Base-by-base conservation (phyloP, 2,797 vertebrate genomes). In the Hylomyscus alleni region DNA sequence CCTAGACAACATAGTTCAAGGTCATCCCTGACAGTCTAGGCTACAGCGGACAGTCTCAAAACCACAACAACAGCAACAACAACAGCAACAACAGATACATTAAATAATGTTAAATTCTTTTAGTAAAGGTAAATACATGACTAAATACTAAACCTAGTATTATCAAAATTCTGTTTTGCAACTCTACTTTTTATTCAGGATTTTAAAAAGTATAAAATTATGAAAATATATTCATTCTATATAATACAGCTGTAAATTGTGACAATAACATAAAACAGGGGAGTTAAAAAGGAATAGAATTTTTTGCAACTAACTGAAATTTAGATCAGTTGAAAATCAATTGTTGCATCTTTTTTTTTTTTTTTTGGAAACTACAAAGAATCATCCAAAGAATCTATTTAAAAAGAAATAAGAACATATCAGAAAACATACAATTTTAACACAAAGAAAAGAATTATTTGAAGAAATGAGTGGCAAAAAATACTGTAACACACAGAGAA, bases 121-220 rank as follows among this genome's bases (percentile, higher is more conserved):
- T 22, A 40, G 19, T 37, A 65, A 85, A 62, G 8, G n/a, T 69
- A 86, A 84, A 58, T 60, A 89, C 8, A 19, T 78, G 44, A 8
- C 65, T 52, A 80, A 73, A 81, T 26, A 80, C 37, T 62, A 93
- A 89, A 58, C 65, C 24, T 8, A 62, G 14, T 15, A 65, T 90
- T 90, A 90, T 37, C 60, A 34, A 75, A 90, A 93, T 93, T 90
- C 26, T 93, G 29, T 26, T 31, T 73, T 26, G 69, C 37, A 80
- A 62, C 22, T 62, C 7, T 47, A 81, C 31, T 67, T 90, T 50
- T 91, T 75, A 50, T 91, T 91, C 3, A 73, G 17, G 65, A 89
- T 77, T 84, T 60, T 82, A 83, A 60, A 84, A 91, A 52, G 34
- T 19, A 82, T 47, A 82, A 47, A 77, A 88, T 44, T 29, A 54